Percentiles rank a stretch among this genome's conserved stretches.
Evolutionary conservation across 92 coral and sea anemone genomes (phyloP).

Genomic region (Paragorgia papillata): DNA sequence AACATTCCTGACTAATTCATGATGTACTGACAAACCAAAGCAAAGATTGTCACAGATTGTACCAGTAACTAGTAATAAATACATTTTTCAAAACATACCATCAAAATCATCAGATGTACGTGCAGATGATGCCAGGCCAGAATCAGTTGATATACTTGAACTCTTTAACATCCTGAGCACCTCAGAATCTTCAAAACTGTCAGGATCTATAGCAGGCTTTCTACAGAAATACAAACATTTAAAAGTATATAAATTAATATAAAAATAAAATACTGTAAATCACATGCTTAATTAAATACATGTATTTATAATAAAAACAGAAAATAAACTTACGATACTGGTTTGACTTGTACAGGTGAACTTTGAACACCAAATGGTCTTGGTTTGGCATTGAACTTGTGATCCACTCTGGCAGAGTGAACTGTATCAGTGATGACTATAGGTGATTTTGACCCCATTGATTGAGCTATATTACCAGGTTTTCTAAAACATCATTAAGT

Average conservation of each 20-base stretch:
- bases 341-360: constrained; percentile 37
- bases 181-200: constrained; percentile 66
- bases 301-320: too few species aligned
- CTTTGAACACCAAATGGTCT: constrained; percentile 85
- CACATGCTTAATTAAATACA: too few species aligned
- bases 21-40: too few species aligned
- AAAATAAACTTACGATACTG: constrained; percentile 29
- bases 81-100: constrained; percentile 55
- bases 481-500: background rate
- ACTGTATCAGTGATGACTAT: constrained; percentile 65
- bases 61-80: too few species aligned
- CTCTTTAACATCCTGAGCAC: constrained; percentile 67
- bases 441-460: constrained; percentile 59
- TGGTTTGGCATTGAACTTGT: constrained; percentile 92
- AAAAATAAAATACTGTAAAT: too few species aligned
- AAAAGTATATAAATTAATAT: background rate
- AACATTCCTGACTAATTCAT: too few species aligned
- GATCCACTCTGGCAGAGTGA: constrained; percentile 83
- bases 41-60: too few species aligned
- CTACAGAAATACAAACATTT: constrained; percentile 17
- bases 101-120: constrained; percentile 80
- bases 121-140: constrained; percentile 11
- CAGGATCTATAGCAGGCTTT: constrained; percentile 62
- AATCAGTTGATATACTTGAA: constrained; percentile 25
- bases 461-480: constrained; percentile 36